Conservation (phyloP, 2,113 vertebrate genomes). For the Tor tambroides region DNA sequence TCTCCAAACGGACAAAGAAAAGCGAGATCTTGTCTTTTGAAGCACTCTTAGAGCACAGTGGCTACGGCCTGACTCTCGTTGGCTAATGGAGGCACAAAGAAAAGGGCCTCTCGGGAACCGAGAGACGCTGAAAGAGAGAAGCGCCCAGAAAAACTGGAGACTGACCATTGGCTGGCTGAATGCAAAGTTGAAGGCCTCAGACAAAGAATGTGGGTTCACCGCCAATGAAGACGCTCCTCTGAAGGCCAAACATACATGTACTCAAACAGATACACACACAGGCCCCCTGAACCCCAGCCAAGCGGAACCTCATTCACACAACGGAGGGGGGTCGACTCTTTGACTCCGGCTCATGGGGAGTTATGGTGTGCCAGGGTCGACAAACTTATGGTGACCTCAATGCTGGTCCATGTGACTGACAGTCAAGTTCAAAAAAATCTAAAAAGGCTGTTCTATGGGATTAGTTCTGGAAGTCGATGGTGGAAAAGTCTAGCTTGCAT, state of each 20-base stretch:
- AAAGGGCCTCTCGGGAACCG: conserved; percentile 41
- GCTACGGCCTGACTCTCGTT: conserved; percentile 27
- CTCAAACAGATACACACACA: conserved; percentile 44
- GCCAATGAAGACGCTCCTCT: conserved; percentile 48
- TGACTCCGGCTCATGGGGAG: conserved; percentile 35
- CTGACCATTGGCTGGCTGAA: conserved; percentile 58
- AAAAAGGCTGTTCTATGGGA: not conserved
- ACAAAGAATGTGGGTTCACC: conserved; percentile 54
- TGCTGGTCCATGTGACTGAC: conserved; percentile 20
- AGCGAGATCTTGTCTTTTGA: conserved; percentile 40
- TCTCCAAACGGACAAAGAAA: conserved; percentile 19
- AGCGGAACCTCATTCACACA: conserved; percentile 37
- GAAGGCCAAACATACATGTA: conserved; percentile 48
- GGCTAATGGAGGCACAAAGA: conserved; percentile 46
- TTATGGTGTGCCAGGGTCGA: conserved; percentile 36
- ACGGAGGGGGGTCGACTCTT: conserved; percentile 5
- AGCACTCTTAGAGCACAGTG: conserved; percentile 30
- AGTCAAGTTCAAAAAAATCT: conserved; percentile 9
- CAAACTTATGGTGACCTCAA: conserved; percentile 38
- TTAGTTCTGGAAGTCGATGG: not conserved
- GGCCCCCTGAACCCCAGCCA: conserved; percentile 23
- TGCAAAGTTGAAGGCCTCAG: conserved; percentile 57
- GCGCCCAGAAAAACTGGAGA: conserved; percentile 40
- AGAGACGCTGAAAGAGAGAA: conserved; percentile 37
- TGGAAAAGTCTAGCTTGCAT: not conserved